These are phyloP conservation scores for Campoletis raptor DNA, from an alignment of 2,888 invertebrate genomes.

Conservation along the genomic window DNA sequence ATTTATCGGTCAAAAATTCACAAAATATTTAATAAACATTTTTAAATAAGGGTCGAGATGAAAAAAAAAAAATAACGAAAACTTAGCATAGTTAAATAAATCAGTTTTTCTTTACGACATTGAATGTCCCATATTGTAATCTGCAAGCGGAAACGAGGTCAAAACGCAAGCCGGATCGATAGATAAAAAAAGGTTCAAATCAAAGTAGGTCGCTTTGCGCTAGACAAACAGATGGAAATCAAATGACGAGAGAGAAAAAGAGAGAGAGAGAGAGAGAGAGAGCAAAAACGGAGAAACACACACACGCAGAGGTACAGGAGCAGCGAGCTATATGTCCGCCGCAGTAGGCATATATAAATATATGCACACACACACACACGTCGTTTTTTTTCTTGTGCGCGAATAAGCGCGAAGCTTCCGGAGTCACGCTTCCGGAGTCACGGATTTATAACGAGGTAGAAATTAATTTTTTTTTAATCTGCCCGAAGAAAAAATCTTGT, in stretches of 20 bases:
- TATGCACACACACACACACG: constrained; percentile 1
- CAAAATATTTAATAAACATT: background rate
- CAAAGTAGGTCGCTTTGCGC: constrained; percentile 56
- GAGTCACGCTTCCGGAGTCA: background rate
- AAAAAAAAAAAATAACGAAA: background rate
- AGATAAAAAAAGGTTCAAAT: constrained; percentile 40
- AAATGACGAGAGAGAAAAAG: constrained; percentile 48
- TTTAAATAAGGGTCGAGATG: background rate
- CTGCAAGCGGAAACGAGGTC: constrained; percentile 57
- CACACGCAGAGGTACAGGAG: background rate
- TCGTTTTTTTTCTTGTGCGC: constrained; percentile 2
- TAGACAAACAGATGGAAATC: constrained; percentile 52
- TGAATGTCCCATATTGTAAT: constrained; percentile 7
- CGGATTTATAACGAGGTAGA: constrained; percentile 25
- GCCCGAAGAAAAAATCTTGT: background rate
- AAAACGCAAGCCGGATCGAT: constrained; percentile 57
- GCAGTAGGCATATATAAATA: background rate
- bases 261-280: constrained; percentile 9
- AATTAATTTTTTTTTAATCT: constrained; percentile 28
- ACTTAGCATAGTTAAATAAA: background rate
- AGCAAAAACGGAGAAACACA: background rate
- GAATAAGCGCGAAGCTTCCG: background rate
- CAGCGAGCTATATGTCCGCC: background rate
- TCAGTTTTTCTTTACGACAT: background rate
- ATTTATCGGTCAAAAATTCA: background rate